Conservation (phyloP, 2,888 invertebrate genomes). For the Cyclophora albipunctata region DNA sequence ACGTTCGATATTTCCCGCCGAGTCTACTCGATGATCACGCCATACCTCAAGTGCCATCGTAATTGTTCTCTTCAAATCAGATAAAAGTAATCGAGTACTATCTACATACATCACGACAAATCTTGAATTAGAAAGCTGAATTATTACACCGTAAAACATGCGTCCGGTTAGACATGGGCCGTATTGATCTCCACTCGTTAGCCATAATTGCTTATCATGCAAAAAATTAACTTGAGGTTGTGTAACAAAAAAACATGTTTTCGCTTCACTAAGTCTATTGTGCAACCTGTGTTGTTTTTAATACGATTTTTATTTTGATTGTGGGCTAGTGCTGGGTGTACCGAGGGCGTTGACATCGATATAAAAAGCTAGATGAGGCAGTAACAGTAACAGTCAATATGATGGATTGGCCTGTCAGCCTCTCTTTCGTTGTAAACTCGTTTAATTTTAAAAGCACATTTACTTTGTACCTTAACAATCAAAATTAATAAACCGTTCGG, state of each 20-base stretch:
- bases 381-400: slow-evolving; percentile 45
- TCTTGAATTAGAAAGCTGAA: slow-evolving; percentile 60
- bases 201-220: slow-evolving; percentile 58
- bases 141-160: slow-evolving; percentile 47
- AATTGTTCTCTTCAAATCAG: slow-evolving; percentile 54
- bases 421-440: slow-evolving; percentile 36
- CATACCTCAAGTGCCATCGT: slow-evolving; percentile 38
- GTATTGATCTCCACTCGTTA: slow-evolving; percentile 52
- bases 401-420: slow-evolving; percentile 53
- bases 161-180: slow-evolving; percentile 41
- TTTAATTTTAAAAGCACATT: slow-evolving; percentile 40
- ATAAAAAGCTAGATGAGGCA: slow-evolving; percentile 47
- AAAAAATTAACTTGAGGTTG: slow-evolving; percentile 33
- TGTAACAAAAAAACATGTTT: slow-evolving; percentile 31
- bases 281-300: slow-evolving; percentile 43
- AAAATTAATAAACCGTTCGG: no score
- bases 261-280: slow-evolving; percentile 40
- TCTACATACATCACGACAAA: slow-evolving; percentile 36
- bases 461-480: no score
- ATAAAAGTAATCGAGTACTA: slow-evolving; percentile 32
- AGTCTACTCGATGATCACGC: slow-evolving; percentile 38
- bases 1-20: slow-evolving; percentile 31
- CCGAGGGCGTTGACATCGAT: slow-evolving; percentile 50
- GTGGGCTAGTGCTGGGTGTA: slow-evolving; percentile 26
- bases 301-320: slow-evolving; percentile 62